Evolutionary conservation across 1,140 invertebrate genomes (phyloP), one percentile per base, ranked within the genome.

Genomic region (Bombus confusus): DNA sequence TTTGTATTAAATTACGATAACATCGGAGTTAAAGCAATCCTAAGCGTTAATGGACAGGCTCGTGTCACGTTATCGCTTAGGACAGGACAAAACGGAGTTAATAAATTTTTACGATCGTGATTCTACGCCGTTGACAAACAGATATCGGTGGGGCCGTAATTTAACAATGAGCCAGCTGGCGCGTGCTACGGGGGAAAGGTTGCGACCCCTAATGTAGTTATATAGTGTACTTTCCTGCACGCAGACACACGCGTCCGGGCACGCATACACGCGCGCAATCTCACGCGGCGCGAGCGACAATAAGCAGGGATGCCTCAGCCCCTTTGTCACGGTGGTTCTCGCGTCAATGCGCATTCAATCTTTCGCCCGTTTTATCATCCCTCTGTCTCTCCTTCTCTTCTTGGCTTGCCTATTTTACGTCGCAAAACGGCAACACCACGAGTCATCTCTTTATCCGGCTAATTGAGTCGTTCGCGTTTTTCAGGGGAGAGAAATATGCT

Each of bases 81-180:
- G 34, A 22, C 25, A 41, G 43, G 43, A 77, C 10, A 57, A 41
- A 83, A 83, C 57, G 28, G 43, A 34, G 73, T 78, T 69, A 57
- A 52, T 64, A 72, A 64, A 72, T 85, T 59, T 80, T 68, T 47
- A 39, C 37, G 79, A 62, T 83, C 69, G 72, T 69, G 82, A 83
- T 90, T 77, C 89, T 87, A 90, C 89, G 89, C 89, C 88, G 85
- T 83, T 90, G 85, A 81, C 78, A 66, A 87, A 88, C 91, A 93
- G 93, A 95, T 94, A 94, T 93, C 92, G 92, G 90, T 92, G 92
- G 92, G 92, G 92, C 91, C 92, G 93, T 95, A 95, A 95, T 95
- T 95, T 95, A 94, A 95, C 95, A 95, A 95, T 95, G 94, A 95
- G 95, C 94, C 95, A 95, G 95, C 95, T 95, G 95, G 95, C 95